Evolutionary conservation across 2,797 vertebrate genomes (phyloP).

Genomic region (Neostethus bicornis): DNA sequence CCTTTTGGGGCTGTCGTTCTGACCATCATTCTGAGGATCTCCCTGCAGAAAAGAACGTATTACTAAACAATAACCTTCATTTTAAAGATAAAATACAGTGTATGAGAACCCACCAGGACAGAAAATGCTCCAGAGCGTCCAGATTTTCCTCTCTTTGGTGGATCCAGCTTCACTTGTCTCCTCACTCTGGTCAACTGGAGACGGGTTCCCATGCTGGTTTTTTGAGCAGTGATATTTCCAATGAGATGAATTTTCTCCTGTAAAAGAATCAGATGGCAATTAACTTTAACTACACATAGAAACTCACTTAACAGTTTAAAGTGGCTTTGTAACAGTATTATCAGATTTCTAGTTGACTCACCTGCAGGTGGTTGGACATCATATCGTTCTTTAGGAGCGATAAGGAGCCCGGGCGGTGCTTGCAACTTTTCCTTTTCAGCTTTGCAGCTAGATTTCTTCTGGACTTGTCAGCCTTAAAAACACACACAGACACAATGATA

Average conservation of each 20-base stretch:
- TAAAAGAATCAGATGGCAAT: not conserved
- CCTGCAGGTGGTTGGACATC: slow-evolving; percentile 66
- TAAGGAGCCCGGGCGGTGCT: slow-evolving; percentile 68
- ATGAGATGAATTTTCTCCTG: not conserved
- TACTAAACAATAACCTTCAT: not conserved
- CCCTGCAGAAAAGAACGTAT: slow-evolving; percentile 55
- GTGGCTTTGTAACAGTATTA: slow-evolving; percentile 41
- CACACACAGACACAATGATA: slow-evolving; percentile 25
- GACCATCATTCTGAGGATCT: slow-evolving; percentile 44
- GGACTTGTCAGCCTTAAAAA: slow-evolving; percentile 67
- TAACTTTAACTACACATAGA: not conserved
- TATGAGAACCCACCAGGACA: slow-evolving; percentile 60
- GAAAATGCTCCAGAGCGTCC: slow-evolving; percentile 66
- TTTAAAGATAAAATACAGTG: not conserved
- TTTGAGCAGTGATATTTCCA: not conserved
- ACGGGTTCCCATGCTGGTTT: slow-evolving; percentile 4
- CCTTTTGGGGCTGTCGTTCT: slow-evolving; percentile 46
- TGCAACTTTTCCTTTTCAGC: slow-evolving; percentile 68
- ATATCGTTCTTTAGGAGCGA: slow-evolving; percentile 73
- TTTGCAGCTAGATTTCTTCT: slow-evolving; percentile 66
- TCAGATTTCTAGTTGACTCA: slow-evolving; percentile 69
- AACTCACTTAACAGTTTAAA: slow-evolving; percentile 11
- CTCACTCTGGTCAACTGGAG: slow-evolving; percentile 68
- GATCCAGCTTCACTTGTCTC: slow-evolving; percentile 64
- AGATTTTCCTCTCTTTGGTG: slow-evolving; percentile 50